phyloP scores from a whole-genome alignment of 1,140 invertebrate species.

The Cherax quadricarinatus region DNA sequence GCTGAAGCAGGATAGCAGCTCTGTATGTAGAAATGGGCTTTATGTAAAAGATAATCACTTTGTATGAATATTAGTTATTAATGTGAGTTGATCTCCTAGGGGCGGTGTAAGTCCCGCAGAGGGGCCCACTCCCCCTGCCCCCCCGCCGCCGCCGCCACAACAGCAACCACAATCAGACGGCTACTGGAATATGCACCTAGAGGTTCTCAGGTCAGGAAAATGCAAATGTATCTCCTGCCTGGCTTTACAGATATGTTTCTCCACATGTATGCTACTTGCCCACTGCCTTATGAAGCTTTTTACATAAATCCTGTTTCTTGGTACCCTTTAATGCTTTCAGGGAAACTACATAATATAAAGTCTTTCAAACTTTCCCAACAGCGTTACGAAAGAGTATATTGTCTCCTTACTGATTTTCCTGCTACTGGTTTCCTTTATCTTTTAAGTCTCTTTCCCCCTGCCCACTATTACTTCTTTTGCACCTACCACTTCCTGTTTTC shows the following conservation, averaged over 20 bases:
- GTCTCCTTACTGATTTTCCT: background rate
- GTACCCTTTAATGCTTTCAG: background rate
- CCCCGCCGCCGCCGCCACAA: constrained; percentile 77
- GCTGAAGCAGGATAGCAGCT: too few relatives aligned
- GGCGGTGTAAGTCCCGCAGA: constrained; percentile 62
- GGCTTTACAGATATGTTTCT: background rate
- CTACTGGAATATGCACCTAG: constrained; percentile 77
- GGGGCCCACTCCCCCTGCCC: constrained; percentile 67
- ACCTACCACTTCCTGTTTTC: background rate
- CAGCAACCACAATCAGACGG: constrained; percentile 73
- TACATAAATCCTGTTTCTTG: background rate
- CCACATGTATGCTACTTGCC: background rate
- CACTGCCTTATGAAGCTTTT: background rate
- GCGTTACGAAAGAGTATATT: too few relatives aligned
- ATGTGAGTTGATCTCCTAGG: constrained; percentile 16
- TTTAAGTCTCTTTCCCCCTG: background rate
- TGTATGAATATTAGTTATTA: too few relatives aligned
- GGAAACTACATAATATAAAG: background rate
- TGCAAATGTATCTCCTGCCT: constrained; percentile 17
- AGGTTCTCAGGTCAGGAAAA: constrained; percentile 75
- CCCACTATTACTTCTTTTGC: background rate
- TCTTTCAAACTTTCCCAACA: background rate
- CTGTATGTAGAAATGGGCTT: too few relatives aligned
- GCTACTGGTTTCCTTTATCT: background rate
- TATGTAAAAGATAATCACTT: too few relatives aligned